Base-by-base conservation (phyloP, 2,113 vertebrate genomes). In the Sander lucioperca region DNA sequence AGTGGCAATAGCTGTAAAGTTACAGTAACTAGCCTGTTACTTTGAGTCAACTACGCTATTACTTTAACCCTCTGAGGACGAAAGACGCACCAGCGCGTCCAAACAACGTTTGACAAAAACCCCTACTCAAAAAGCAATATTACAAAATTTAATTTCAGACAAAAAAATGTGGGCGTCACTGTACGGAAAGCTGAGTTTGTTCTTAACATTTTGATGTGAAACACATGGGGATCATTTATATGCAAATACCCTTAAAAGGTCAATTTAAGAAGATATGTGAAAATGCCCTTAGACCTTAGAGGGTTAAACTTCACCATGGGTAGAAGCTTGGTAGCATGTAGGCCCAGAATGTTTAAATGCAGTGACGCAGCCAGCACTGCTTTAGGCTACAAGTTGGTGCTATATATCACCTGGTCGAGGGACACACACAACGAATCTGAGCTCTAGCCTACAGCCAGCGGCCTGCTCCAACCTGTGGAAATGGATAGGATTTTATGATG, bases 401-500 rank as follows among this genome's bases (percentile, higher is more conserved):
- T 18, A 73, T 77, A 53, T 61, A 86, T 89, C 79, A 89, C 64
- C 71, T 27, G 51, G 9, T 74, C 4, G 18, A 72, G 19, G 58
- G 36, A 74, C 45, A 67, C 48, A 48, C 66, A 45, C 65, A 69
- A n/a, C n/a, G n/a, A n/a, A n/a, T n/a, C n/a, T n/a, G n/a, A 6
- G 76, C 80, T 16, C 69, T 75, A 59, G 86, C 90, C 87, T 70
- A 9, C 70, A 85, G 87, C 77, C 53, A 72, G 59, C 12, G 8
- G 68, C 88, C 74, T 93, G 91, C 86, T 74, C 53, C 23, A 79
- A 92, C 88, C 85, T 88, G 90, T 75, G 39, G 1, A 63, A 57
- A 72, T n/a, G 71, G 61, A 74, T 73, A 30, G 8, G 39, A 21
- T n/a, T 67, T 53, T 45, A 63, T 30, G 63, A 50, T 18, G 7